phyloP scores from a whole-genome alignment of 2,797 vertebrate species.

The Hafferia zeledoni region DNA sequence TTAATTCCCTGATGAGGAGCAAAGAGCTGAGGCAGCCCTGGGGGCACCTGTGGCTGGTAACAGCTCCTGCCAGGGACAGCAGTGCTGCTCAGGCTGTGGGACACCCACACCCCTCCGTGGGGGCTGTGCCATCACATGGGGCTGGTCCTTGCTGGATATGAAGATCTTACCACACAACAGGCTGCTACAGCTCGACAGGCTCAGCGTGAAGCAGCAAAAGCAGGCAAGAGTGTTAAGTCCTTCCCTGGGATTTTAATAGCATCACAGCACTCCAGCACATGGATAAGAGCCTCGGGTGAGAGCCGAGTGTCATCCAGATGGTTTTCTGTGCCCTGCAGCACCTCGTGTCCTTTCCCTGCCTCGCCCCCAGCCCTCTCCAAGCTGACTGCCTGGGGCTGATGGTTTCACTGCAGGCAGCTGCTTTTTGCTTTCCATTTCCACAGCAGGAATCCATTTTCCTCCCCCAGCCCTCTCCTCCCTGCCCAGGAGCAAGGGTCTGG shows the following conservation, averaged over 20 bases:
- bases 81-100: rapidly evolving
- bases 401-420: neutral
- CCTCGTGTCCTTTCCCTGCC: neutral
- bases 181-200: neutral
- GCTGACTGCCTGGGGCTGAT: neutral
- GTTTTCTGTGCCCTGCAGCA: conserved; percentile 16
- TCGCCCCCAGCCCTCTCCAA: neutral
- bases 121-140: rapidly evolving
- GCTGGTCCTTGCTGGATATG: rapidly evolving
- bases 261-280: neutral
- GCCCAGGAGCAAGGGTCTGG: rapidly evolving
- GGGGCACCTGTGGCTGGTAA: rapidly evolving
- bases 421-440: neutral
- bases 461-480: neutral
- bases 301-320: neutral
- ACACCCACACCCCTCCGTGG: rapidly evolving
- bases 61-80: neutral
- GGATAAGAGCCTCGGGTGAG: neutral
- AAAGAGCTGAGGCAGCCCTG: neutral
- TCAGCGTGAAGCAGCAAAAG: neutral
- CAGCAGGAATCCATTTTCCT: neutral
- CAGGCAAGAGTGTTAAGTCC: neutral
- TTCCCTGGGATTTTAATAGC: neutral
- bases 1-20: neutral
- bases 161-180: rapidly evolving